Evolutionary conservation across 2,797 vertebrate genomes (phyloP).

Genomic region (Anabas testudineus): DNA sequence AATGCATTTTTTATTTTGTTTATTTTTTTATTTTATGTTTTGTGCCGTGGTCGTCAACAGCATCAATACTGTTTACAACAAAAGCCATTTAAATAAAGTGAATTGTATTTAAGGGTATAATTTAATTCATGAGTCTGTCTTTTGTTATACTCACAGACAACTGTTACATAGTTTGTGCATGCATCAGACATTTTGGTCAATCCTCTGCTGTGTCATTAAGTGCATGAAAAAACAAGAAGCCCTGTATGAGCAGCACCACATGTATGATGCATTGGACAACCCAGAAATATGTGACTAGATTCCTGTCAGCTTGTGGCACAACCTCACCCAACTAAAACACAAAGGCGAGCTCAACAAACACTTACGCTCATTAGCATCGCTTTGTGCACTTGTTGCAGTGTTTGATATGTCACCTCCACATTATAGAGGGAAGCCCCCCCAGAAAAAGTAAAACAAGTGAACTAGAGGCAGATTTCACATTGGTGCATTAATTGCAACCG

Average conservation of each 20-base stretch:
- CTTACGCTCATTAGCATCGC: no score
- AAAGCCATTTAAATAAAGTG: not conserved
- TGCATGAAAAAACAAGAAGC: not conserved
- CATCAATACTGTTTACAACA: not conserved
- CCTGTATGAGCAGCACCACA: no score
- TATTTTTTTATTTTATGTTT: no score
- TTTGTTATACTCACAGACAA: no score
- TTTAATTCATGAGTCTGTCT: no score
- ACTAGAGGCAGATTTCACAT: not conserved
- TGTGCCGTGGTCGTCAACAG: no score
- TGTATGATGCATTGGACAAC: not conserved
- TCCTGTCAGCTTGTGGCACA: not conserved
- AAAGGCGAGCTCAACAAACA: not conserved
- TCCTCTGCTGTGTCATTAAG: no score
- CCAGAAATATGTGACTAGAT: slow-evolving; percentile 8
- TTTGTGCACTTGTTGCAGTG: not conserved
- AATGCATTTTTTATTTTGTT: no score
- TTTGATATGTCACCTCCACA: not conserved
- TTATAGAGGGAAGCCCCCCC: not conserved
- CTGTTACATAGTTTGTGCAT: not conserved
- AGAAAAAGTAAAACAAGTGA: not conserved
- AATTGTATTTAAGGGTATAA: no score
- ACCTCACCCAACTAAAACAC: not conserved
- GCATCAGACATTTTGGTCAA: not conserved
- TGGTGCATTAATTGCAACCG: no score